A percentile compares a stretch with the other conserved stretches of the same genome.
These are phyloP conservation scores for Lepus townsendii DNA, from an alignment of 2,797 vertebrate species.

Conservation along the genomic window DNA sequence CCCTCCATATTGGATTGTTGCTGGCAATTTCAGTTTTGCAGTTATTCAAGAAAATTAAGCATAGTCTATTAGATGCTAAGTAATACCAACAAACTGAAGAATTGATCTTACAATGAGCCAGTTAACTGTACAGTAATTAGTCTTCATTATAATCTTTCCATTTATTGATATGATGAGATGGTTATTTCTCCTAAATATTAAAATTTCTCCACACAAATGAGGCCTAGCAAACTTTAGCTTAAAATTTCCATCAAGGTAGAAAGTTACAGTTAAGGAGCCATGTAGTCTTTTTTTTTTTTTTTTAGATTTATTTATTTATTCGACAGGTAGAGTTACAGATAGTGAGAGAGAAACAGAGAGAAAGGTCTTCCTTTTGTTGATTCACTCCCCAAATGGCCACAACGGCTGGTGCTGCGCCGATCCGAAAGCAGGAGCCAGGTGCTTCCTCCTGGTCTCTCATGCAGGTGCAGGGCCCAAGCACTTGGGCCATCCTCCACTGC, in stretches of 20 bases:
- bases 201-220: not conserved
- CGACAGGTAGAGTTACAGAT: no score
- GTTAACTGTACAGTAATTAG: not conserved
- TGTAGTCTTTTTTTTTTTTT: not conserved
- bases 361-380: no score
- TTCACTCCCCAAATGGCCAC: no score
- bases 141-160: not conserved
- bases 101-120: not conserved
- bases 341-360: no score
- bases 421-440: no score
- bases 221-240: not conserved
- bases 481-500: no score
- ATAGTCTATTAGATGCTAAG: not conserved
- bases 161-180: no score
- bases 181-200: not conserved
- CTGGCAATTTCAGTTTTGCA: slow-evolving; percentile 8
- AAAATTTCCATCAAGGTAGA: not conserved
- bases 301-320: not conserved
- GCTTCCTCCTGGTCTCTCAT: no score
- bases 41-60: slow-evolving; percentile 30
- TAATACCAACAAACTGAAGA: slow-evolving; percentile 3
- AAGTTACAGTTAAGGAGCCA: not conserved
- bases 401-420: no score
- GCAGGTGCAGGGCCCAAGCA: no score
- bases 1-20: not conserved